phyloP scores from a whole-genome alignment of 2,797 vertebrate genomes.

The Synaphobranchus kaupii region DNA sequence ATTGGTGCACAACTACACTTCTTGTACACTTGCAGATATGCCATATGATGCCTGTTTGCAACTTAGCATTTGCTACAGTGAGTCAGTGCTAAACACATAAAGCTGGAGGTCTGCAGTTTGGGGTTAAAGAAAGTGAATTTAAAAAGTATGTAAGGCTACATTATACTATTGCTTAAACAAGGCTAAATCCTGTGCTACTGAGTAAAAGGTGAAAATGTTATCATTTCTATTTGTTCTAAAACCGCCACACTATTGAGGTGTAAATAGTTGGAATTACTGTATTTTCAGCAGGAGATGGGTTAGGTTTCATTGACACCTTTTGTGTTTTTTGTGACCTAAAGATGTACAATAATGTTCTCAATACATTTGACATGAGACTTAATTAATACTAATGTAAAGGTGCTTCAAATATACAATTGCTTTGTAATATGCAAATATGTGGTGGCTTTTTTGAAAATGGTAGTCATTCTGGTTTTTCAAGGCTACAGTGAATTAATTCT shows the following conservation, averaged over 20 bases:
- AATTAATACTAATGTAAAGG: not conserved
- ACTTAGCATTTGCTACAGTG: not conserved
- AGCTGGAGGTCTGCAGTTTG: not conserved
- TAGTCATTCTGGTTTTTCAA: not conserved
- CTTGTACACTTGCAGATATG: not conserved
- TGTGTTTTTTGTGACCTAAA: not conserved
- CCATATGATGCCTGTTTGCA: not conserved
- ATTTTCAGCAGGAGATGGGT: not conserved
- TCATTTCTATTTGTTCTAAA: not conserved
- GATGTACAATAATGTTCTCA: not conserved
- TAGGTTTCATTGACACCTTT: too few species aligned
- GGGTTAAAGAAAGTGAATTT: not conserved
- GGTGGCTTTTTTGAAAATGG: not conserved
- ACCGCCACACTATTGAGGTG: not conserved
- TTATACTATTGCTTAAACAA: not conserved
- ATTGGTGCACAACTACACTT: not conserved
- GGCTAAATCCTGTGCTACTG: not conserved
- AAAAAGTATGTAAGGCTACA: not conserved
- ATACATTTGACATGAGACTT: not conserved
- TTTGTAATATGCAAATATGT: not conserved
- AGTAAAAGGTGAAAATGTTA: not conserved
- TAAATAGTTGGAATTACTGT: not conserved
- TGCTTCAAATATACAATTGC: not conserved
- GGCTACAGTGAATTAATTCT: too few species aligned
- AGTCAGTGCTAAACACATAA: not conserved